Conservation (phyloP, 2,888 invertebrate genomes). For the Hipparchia sbordonii region DNA sequence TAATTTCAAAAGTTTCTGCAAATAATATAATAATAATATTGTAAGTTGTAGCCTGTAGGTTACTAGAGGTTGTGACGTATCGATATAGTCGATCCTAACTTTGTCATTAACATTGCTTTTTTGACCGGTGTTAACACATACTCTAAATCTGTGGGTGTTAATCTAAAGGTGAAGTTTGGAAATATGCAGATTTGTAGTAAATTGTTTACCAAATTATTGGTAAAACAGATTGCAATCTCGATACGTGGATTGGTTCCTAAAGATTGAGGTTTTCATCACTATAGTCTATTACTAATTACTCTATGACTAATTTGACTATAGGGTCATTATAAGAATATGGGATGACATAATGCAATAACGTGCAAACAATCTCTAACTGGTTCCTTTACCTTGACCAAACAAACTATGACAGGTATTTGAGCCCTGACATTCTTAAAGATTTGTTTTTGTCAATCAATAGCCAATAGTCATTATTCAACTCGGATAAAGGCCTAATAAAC, state of each 20-base stretch:
- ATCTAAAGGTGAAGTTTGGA: too few relatives aligned
- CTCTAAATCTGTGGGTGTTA: too few relatives aligned
- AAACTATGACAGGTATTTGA: conserved; percentile 52
- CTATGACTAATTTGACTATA: background rate
- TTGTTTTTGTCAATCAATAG: conserved; percentile 31
- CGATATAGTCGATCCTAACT: background rate
- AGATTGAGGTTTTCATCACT: background rate
- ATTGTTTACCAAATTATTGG: too few relatives aligned
- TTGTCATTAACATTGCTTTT: too few relatives aligned
- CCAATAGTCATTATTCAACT: conserved; percentile 13
- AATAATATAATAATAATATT: conserved; percentile 17
- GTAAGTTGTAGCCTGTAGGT: background rate
- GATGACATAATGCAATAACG: conserved; percentile 56
- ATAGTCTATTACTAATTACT: background rate
- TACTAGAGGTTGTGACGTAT: background rate
- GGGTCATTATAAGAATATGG: conserved; percentile 35
- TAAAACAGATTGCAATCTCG: too few relatives aligned
- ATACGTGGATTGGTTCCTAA: too few relatives aligned
- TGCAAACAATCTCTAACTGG: conserved; percentile 48
- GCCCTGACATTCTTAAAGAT: conserved; percentile 67
- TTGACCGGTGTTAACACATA: too few relatives aligned
- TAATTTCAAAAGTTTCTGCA: conserved; percentile 37
- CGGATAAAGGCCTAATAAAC: conserved; percentile 1
- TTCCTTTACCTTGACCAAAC: conserved; percentile 71
- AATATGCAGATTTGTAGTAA: too few relatives aligned